Percentiles rank a stretch among this genome's conserved stretches.
Conservation (phyloP, 2,113 vertebrate species). For the Heteronetta atricapilla region DNA sequence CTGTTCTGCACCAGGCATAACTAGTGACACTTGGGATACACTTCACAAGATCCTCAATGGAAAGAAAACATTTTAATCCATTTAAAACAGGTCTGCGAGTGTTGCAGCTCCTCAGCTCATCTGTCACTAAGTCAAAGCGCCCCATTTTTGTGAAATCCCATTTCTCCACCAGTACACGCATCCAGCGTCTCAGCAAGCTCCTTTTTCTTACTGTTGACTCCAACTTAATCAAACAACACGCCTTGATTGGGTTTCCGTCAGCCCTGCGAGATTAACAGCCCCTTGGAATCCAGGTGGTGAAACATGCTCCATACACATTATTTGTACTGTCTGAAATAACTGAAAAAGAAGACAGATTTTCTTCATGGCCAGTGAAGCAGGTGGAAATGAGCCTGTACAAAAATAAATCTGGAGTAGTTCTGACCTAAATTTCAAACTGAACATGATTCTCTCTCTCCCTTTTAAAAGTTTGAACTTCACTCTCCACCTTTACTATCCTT, state of each 20-base stretch:
- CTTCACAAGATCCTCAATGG: not conserved
- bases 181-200: not conserved
- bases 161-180: not conserved
- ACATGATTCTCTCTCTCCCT: not conserved
- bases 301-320: not conserved
- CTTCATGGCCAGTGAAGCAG: not conserved
- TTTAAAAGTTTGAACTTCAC: not conserved
- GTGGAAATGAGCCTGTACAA: not conserved
- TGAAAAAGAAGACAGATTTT: not conserved
- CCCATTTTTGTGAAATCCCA: not conserved
- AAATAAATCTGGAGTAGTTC: slow-evolving; percentile 24
- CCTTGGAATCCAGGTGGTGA: not conserved
- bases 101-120: not conserved
- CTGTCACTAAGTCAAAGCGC: not conserved
- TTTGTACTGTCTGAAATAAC: not conserved
- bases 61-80: not conserved
- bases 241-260: not conserved
- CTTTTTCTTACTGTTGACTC: slow-evolving; percentile 2
- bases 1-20: not conserved
- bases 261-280: not conserved
- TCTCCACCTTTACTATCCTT: not conserved
- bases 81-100: not conserved
- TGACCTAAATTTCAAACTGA: slow-evolving; percentile 43
- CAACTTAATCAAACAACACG: not conserved
- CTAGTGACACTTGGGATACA: not conserved